Percentiles rank a stretch among this genome's conserved stretches.
phyloP scores from a whole-genome alignment of 2,113 vertebrate genomes.

The pig (Sus scrofa) region DNA sequence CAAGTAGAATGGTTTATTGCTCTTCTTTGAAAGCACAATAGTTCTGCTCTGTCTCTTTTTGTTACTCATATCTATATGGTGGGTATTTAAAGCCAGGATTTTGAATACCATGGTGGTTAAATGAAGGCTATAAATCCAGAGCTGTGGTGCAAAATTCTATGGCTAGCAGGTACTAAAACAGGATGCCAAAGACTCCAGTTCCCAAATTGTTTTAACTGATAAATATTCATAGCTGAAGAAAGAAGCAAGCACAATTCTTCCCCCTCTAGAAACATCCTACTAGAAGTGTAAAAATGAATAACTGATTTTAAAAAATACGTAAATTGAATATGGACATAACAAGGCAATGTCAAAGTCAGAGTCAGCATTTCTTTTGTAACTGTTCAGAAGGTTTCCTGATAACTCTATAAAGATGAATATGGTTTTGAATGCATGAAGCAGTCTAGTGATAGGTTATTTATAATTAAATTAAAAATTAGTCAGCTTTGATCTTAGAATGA shows the following conservation, averaged over 20 bases:
- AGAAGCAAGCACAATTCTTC: neutral
- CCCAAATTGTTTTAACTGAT: conserved; percentile 84
- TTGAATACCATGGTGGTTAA: conserved; percentile 84
- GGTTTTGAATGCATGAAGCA: conserved; percentile 14
- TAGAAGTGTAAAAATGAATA: conserved; percentile 44
- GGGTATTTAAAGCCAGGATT: conserved; percentile 86
- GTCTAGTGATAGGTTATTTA: conserved; percentile 55
- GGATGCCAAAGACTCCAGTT: conserved; percentile 68
- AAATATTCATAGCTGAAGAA: conserved; percentile 83
- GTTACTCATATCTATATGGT: conserved; percentile 85
- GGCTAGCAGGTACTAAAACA: conserved; percentile 80
- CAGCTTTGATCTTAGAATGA: neutral
- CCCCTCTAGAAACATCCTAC: neutral
- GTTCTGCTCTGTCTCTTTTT: conserved; percentile 86
- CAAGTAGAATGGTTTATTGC: conserved; percentile 88
- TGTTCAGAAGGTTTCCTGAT: conserved; percentile 35
- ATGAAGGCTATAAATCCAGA: conserved; percentile 87
- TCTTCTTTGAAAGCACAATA: conserved; percentile 89
- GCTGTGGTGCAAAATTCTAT: conserved; percentile 80
- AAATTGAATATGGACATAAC: neutral
- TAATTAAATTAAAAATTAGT: conserved; percentile 34
- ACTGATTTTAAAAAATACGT: neutral
- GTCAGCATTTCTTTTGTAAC: neutral
- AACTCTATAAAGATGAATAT: conserved; percentile 1
- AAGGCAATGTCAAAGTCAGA: conserved; percentile 2